These are phyloP conservation scores for Tachystola acroxantha DNA, from an alignment of 2,888 invertebrate genomes.

Conservation along the genomic window DNA sequence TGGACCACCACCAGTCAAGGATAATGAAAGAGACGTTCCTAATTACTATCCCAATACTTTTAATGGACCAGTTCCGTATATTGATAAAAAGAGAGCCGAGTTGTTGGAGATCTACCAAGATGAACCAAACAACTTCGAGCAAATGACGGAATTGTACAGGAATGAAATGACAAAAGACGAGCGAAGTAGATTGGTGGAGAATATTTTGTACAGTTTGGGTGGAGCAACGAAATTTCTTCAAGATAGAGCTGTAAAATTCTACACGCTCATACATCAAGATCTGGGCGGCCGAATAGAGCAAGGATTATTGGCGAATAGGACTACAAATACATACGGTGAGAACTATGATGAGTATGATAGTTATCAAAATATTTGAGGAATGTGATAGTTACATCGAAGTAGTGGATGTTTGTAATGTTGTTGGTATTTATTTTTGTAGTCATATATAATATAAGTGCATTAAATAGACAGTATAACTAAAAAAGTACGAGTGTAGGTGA, in stretches of 20 bases:
- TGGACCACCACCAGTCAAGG: constrained; percentile 82
- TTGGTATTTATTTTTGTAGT: constrained; percentile 86
- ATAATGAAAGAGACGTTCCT: constrained; percentile 89
- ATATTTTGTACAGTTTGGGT: constrained; percentile 85
- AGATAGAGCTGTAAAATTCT: constrained; percentile 84
- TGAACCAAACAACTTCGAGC: constrained; percentile 88
- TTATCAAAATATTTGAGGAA: constrained; percentile 5
- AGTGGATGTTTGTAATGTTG: constrained; percentile 70
- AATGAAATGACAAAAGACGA: constrained; percentile 85
- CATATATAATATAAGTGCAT: too few relatives aligned
- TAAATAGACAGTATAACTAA: too few relatives aligned
- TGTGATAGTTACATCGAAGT: too few relatives aligned
- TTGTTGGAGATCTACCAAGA: constrained; percentile 78
- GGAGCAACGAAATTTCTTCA: constrained; percentile 80
- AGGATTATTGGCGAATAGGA: constrained; percentile 35
- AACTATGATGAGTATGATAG: constrained; percentile 14
- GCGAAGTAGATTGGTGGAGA: constrained; percentile 83
- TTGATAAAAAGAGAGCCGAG: constrained; percentile 69
- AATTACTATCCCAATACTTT: constrained; percentile 97
- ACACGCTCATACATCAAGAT: constrained; percentile 86
- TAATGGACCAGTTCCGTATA: constrained; percentile 84
- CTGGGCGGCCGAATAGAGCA: constrained; percentile 79
- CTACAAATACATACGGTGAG: constrained; percentile 27
- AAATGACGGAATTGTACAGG: constrained; percentile 86
- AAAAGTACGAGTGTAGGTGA: too few relatives aligned